Conservation (phyloP, 1,140 invertebrate species). For the Tribolium castaneum region DNA sequence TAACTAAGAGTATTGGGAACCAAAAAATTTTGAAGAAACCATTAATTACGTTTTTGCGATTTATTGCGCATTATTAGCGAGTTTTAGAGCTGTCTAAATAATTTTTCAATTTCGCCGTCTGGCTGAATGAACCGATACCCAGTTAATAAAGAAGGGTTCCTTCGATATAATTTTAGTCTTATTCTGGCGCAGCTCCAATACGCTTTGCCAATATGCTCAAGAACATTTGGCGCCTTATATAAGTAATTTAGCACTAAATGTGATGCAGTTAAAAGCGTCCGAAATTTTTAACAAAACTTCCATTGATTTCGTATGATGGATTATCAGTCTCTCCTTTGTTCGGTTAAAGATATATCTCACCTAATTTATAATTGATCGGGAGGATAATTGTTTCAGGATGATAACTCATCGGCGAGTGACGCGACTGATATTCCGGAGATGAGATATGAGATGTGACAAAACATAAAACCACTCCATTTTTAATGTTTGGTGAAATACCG, state of each 20-base stretch:
- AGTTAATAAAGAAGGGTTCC: neutral
- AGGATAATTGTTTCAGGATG: slow-evolving; percentile 30
- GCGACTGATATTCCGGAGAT: slow-evolving; percentile 2
- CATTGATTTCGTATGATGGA: slow-evolving; percentile 1
- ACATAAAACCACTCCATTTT: slow-evolving; percentile 13
- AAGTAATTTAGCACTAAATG: neutral
- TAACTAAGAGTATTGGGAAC: no score
- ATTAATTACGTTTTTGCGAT: no score
- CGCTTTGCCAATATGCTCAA: slow-evolving; percentile 5
- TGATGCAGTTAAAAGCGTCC: neutral
- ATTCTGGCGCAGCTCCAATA: neutral
- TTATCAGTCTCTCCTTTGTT: slow-evolving; percentile 4
- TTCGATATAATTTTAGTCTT: slow-evolving; percentile 2
- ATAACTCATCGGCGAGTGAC: slow-evolving; percentile 3
- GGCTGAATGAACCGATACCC: neutral
- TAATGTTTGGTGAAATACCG: neutral
- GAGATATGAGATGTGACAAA: slow-evolving; percentile 31
- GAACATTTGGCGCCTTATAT: slow-evolving; percentile 14
- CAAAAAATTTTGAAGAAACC: no score
- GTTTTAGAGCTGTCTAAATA: no score
- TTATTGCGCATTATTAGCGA: no score
- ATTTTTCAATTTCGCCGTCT: no score
- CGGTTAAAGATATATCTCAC: slow-evolving; percentile 16
- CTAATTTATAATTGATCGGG: slow-evolving; percentile 17
- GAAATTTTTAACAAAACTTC: neutral